Evolutionary conservation across 2,888 invertebrate species (phyloP).

Genomic region (Drosophila mulleri): DNA sequence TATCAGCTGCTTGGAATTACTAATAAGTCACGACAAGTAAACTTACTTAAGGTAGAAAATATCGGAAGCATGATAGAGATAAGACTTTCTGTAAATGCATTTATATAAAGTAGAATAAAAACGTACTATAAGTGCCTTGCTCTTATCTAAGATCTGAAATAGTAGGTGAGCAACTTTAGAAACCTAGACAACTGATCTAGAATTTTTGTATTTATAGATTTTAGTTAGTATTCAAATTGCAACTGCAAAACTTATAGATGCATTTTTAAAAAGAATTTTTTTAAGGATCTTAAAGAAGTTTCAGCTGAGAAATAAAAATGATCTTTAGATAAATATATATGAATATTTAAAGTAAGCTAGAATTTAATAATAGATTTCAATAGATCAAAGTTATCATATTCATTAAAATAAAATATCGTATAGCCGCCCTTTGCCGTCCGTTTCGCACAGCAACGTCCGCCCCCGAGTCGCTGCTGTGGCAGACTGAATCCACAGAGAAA

Average conservation of each 20-base stretch:
- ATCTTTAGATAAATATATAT: too few relatives aligned
- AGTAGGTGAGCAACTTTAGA: too few relatives aligned
- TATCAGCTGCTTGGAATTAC: neutral
- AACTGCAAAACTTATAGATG: too few relatives aligned
- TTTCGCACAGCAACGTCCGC: slow-evolving; percentile 38
- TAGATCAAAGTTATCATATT: neutral
- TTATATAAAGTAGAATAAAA: neutral
- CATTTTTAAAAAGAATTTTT: too few relatives aligned
- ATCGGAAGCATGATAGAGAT: neutral
- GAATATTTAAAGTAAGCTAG: too few relatives aligned
- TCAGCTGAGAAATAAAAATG: too few relatives aligned
- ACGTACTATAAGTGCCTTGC: neutral
- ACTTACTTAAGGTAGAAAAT: neutral
- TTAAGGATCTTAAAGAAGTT: too few relatives aligned
- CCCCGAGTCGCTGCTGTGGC: slow-evolving; percentile 39
- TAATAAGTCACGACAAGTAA: neutral
- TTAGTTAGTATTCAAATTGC: too few relatives aligned
- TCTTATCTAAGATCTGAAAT: neutral
- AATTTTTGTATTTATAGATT: too few relatives aligned
- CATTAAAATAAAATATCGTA: neutral
- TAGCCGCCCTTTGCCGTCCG: neutral
- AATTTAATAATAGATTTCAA: too few relatives aligned
- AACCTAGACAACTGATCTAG: neutral
- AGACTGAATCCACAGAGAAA: slow-evolving; percentile 50
- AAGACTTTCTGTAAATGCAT: neutral